Percentiles rank a stretch among this genome's conserved stretches.
These are phyloP conservation scores for Chaetodon auriga DNA, from an alignment of 2,113 vertebrate species.

Conservation along the genomic window DNA sequence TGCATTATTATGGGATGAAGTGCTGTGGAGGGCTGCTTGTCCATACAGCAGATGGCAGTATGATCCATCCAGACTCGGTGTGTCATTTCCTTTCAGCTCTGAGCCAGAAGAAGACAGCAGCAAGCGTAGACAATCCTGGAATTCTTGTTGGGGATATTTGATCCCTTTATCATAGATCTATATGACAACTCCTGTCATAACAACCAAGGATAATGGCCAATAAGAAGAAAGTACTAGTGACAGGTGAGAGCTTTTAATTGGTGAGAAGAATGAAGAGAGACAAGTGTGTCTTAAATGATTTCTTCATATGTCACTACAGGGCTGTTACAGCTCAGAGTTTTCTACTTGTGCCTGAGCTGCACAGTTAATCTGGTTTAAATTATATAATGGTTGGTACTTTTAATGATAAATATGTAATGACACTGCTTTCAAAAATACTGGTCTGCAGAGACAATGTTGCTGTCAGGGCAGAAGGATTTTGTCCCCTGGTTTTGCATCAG, in stretches of 20 bases:
- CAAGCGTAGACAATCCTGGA: slow-evolving; percentile 24
- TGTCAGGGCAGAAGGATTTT: neutral
- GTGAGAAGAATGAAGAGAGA: neutral
- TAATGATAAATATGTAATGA: neutral
- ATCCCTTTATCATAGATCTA: slow-evolving; percentile 1
- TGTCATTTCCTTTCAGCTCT: slow-evolving; percentile 28
- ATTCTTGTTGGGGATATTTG: slow-evolving; percentile 12
- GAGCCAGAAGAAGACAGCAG: slow-evolving; percentile 57
- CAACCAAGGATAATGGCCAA: slow-evolving; percentile 68
- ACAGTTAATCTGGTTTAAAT: slow-evolving; percentile 2
- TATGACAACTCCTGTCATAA: slow-evolving; percentile 15
- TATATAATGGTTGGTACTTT: neutral
- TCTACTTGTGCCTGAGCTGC: slow-evolving; percentile 9
- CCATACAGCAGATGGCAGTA: slow-evolving; percentile 68
- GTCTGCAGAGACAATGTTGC: neutral
- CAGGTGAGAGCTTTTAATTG: slow-evolving; percentile 67
- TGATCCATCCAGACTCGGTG: neutral
- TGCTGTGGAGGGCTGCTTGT: neutral
- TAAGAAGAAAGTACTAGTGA: slow-evolving; percentile 83
- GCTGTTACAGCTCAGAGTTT: slow-evolving; percentile 6
- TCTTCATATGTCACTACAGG: neutral
- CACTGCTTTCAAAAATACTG: neutral
- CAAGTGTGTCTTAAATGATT: neutral
- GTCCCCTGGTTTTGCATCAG: neutral
- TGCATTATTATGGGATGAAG: neutral